These are phyloP conservation scores for Falcunculus frontatus DNA, from an alignment of 2,113 vertebrate genomes.

Conservation along the genomic window DNA sequence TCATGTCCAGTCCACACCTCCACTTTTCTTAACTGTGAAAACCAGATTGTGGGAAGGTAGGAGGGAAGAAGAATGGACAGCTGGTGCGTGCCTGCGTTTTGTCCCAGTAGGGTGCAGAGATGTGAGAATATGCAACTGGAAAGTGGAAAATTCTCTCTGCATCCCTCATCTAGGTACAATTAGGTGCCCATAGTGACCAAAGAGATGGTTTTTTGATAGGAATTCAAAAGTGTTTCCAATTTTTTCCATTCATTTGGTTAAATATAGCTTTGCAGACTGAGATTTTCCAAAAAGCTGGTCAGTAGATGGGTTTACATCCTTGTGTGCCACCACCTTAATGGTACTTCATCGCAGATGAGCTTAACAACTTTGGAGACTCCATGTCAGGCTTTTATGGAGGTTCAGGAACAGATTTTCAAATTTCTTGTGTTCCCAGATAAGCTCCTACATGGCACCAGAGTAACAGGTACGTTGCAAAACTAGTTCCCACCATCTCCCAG, in stretches of 20 bases:
- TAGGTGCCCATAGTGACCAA: not conserved
- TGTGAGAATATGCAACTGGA: slow-evolving; percentile 24
- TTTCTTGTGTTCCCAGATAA: not conserved
- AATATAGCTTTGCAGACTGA: not conserved
- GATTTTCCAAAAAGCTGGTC: not conserved
- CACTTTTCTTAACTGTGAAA: slow-evolving; percentile 35
- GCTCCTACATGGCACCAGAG: not conserved
- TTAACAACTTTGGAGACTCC: not conserved
- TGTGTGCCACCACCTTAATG: not conserved
- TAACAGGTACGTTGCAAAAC: not conserved
- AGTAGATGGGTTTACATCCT: not conserved
- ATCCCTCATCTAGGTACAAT: not conserved
- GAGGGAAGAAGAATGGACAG: slow-evolving; percentile 41
- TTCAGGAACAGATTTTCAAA: not conserved
- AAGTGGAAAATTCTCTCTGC: slow-evolving; percentile 9
- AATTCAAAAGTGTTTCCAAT: not conserved
- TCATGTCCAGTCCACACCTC: slow-evolving; percentile 22
- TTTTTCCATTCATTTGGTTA: not conserved
- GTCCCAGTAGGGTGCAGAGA: not conserved
- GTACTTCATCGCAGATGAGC: not conserved
- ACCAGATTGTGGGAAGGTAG: slow-evolving; percentile 38
- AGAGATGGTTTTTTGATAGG: not conserved
- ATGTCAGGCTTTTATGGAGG: not conserved
- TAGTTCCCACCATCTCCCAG: not conserved
- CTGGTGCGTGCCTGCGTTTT: slow-evolving; percentile 18